Evolutionary conservation across 2,888 invertebrate genomes (phyloP), one percentile per base, ranked within the genome.

Genomic region (Eilema griseolum): DNA sequence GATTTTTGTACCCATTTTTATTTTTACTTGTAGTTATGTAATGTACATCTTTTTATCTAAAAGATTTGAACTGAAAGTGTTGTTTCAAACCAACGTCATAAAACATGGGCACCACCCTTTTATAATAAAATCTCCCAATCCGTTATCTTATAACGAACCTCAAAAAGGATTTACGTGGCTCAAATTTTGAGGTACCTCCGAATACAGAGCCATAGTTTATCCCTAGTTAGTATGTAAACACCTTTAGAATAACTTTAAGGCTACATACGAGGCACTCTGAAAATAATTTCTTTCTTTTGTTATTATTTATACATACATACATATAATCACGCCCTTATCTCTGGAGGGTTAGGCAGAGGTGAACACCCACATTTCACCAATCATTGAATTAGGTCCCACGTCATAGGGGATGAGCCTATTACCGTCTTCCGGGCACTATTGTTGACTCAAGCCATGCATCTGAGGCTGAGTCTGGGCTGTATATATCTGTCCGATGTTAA

Each of bases 151-250:
- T 64, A 64, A 69, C 71, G 37, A 69, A 76, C 72, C 76, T 71
- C 72, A 76, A 79, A 75, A 78, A 79, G 75, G 77, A 73, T 79
- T 80, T 79, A 74, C 71, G 61, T 70, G 41, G 68, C 67, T 78
- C 77, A 80, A 82, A 82, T 82, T n/a, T 80, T 83, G 80, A 79
- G 80, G 82, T 81, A 78, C 80, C 83, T 83, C 80, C 73, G 69
- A 73, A 82, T 75, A 79, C 74, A 77, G 72, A 60, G 74, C 78
- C 67, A 73, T 76, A 83, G 83, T 81, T 77, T 79, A 83, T 83
- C 83, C 83, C 74, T 82, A 78, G 76, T 82, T 76, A 83, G 82
- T 82, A 76, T 83, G 74, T 76, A 73, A 74, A 81, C 75, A 79
- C 70, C 63, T 78, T 77, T 69, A 73, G 69, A 72, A 75, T 72